Percentiles rank a stretch among this genome's conserved stretches.
These are phyloP conservation scores for Lethenteron reissneri DNA, from an alignment of 2,113 vertebrate species.

Conservation along the genomic window DNA sequence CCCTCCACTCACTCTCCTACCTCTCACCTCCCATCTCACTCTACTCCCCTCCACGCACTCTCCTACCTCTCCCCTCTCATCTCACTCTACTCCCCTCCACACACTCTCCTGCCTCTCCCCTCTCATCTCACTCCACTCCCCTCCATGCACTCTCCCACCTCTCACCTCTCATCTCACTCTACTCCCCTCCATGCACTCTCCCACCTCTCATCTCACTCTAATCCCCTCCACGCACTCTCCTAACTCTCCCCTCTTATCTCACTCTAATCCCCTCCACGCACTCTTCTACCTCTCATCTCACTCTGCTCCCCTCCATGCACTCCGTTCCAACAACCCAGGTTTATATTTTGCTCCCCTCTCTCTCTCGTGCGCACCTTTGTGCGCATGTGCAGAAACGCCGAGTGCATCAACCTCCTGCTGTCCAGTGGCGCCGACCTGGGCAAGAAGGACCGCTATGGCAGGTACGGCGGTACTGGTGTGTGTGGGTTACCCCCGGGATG, in stretches of 20 bases:
- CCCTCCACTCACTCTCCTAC: too few relatives aligned
- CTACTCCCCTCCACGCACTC: background rate
- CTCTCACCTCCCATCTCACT: slow-evolving; percentile 6
- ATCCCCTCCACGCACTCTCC: too few relatives aligned
- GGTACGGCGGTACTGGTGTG: slow-evolving; percentile 23
- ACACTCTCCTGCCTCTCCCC: background rate
- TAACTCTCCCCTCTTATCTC: too few relatives aligned
- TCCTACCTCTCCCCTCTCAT: background rate
- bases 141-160: background rate
- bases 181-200: too few relatives aligned
- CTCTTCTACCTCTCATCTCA: too few relatives aligned
- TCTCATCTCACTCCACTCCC: background rate
- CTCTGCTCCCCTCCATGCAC: too few relatives aligned
- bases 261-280: too few relatives aligned
- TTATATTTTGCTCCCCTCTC: too few relatives aligned
- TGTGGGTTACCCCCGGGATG: slow-evolving; percentile 9
- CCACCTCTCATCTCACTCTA: too few relatives aligned
- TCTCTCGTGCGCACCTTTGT: too few relatives aligned
- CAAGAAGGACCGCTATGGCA: slow-evolving; percentile 88
- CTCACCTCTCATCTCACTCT: background rate
- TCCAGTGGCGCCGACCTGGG: slow-evolving; percentile 92
- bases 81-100: too few relatives aligned
- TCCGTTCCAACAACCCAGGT: too few relatives aligned
- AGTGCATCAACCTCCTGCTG: slow-evolving; percentile 90
- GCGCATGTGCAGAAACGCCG: slow-evolving; percentile 47